Percentiles rank a stretch among this genome's conserved stretches.
Conservation (phyloP, 2,113 vertebrate genomes). For the Rhynchomys soricoides region DNA sequence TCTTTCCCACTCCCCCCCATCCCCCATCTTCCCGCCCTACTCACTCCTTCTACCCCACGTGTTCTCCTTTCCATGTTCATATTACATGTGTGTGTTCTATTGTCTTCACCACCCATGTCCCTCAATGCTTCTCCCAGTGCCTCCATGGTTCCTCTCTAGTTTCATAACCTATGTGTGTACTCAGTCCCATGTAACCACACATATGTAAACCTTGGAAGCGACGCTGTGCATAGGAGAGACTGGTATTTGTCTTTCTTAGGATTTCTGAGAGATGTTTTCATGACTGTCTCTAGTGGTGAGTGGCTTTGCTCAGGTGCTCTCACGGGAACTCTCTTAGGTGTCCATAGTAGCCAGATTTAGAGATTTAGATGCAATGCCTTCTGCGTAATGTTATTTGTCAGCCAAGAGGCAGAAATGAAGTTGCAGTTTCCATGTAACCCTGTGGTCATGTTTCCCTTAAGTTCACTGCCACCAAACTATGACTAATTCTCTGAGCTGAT, state of each 20-base stretch:
- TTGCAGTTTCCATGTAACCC: background rate
- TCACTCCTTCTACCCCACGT: background rate
- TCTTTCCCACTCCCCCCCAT: background rate
- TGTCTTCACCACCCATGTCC: background rate
- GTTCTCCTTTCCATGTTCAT: background rate
- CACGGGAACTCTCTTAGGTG: background rate
- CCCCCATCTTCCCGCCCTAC: background rate
- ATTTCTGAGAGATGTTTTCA: background rate
- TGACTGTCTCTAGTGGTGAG: background rate
- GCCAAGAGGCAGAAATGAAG: background rate
- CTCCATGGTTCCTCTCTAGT: background rate
- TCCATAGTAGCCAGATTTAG: background rate
- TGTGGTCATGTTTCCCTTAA: background rate
- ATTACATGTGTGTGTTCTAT: background rate
- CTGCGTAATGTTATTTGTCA: background rate
- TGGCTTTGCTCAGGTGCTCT: background rate
- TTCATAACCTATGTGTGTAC: background rate
- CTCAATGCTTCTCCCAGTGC: background rate
- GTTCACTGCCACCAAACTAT: background rate
- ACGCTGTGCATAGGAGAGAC: background rate
- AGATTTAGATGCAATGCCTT: background rate
- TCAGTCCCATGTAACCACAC: too few species aligned
- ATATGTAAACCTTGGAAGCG: background rate
- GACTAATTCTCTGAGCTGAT: background rate
- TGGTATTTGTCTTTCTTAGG: background rate